These are phyloP conservation scores for Agrotis exclamationis DNA, from an alignment of 2,888 invertebrate genomes.

Conservation along the genomic window DNA sequence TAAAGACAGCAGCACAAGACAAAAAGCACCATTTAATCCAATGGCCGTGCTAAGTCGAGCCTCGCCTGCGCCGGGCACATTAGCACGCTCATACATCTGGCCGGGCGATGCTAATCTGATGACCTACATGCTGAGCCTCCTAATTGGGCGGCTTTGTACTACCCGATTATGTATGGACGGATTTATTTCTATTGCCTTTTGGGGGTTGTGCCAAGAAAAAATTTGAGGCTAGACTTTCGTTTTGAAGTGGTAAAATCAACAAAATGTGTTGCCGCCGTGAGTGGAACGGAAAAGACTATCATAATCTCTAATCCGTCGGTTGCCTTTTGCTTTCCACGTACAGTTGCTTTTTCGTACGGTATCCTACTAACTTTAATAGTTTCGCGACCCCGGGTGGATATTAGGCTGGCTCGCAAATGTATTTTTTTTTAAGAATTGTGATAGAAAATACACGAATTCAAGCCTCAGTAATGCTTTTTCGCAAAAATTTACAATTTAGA, in stretches of 20 bases:
- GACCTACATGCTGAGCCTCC: constrained; percentile 80
- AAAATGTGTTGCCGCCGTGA: too few species aligned
- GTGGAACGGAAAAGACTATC: background rate
- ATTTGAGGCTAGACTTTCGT: background rate
- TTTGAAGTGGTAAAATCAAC: too few species aligned
- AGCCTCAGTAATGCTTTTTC: too few species aligned
- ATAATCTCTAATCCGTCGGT: too few species aligned
- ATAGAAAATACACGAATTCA: background rate
- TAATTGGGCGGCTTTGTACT: constrained; percentile 76
- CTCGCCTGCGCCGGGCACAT: constrained; percentile 81
- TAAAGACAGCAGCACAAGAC: constrained; percentile 40
- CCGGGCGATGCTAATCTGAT: constrained; percentile 81
- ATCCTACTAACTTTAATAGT: too few species aligned
- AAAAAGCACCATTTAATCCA: constrained; percentile 48
- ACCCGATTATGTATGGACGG: constrained; percentile 61
- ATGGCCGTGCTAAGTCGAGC: constrained; percentile 45
- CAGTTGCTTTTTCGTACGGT: too few species aligned
- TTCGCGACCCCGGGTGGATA: too few species aligned
- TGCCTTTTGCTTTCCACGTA: too few species aligned
- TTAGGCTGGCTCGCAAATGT: too few species aligned
- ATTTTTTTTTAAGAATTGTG: too few species aligned
- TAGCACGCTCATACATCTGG: constrained; percentile 80
- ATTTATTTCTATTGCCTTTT: constrained; percentile 56
- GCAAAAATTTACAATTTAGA: too few species aligned
- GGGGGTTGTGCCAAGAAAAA: constrained; percentile 31